These are phyloP conservation scores for Xylophagus ater DNA, from an alignment of 2,888 invertebrate species.

Conservation along the genomic window DNA sequence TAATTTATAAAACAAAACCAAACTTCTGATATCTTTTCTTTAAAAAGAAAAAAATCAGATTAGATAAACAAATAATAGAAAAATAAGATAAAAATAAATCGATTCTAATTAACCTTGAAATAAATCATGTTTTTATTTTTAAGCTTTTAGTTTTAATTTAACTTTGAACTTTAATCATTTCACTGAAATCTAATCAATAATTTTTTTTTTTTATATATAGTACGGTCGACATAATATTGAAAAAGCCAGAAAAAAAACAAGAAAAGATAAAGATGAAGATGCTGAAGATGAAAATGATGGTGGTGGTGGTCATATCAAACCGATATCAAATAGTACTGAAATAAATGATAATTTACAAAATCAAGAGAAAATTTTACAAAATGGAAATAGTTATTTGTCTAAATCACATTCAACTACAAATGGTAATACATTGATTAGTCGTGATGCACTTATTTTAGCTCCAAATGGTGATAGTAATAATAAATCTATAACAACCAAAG, in stretches of 20 bases:
- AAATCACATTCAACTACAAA: slow-evolving; percentile 17
- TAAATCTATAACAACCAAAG: slow-evolving; percentile 10
- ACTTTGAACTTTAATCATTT: too few species aligned
- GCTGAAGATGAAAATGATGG: slow-evolving; percentile 36
- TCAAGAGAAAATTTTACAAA: slow-evolving; percentile 10
- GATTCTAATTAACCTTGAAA: too few species aligned
- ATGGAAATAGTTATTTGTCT: slow-evolving; percentile 12
- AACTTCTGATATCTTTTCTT: too few species aligned
- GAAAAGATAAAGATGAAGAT: slow-evolving; percentile 40
- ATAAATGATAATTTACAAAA: slow-evolving; percentile 23
- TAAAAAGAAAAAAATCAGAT: too few species aligned
- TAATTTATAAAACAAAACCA: too few species aligned
- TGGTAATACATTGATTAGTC: slow-evolving; percentile 56
- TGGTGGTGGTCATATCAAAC: background rate
- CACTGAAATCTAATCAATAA: too few species aligned
- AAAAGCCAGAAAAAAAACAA: slow-evolving; percentile 46
- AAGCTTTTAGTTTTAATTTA: too few species aligned
- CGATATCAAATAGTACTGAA: slow-evolving; percentile 15
- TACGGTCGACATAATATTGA: slow-evolving; percentile 76
- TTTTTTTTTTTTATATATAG: slow-evolving; percentile 41
- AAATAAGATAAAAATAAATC: too few species aligned
- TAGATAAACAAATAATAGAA: too few species aligned
- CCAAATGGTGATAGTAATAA: slow-evolving; percentile 43
- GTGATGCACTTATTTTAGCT: slow-evolving; percentile 61
- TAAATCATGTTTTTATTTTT: too few species aligned